phyloP scores from a whole-genome alignment of 2,888 invertebrate species.

The Actias luna region DNA sequence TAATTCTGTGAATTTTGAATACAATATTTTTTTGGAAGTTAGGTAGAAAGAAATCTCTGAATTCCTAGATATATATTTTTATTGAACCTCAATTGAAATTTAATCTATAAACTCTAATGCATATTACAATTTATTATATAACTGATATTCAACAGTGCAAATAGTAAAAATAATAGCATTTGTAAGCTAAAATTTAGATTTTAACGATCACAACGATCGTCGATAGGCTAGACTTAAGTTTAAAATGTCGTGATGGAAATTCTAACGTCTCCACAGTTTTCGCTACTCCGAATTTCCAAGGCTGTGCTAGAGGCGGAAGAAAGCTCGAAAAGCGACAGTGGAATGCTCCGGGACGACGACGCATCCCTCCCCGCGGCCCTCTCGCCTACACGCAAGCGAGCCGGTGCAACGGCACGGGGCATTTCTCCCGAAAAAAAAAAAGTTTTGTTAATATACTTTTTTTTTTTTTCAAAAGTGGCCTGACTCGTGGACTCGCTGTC shows the following conservation, averaged over 20 bases:
- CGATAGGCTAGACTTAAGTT: too few relatives aligned
- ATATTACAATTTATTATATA: too few relatives aligned
- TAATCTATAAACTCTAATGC: too few relatives aligned
- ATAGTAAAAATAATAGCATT: too few relatives aligned
- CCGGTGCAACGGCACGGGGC: conserved; percentile 57
- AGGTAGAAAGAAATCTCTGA: too few relatives aligned
- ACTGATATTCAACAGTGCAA: too few relatives aligned
- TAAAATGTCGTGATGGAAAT: not conserved
- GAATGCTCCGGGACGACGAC: conserved; percentile 59
- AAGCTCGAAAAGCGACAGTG: conserved; percentile 80
- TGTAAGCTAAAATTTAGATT: too few relatives aligned
- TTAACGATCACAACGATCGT: too few relatives aligned
- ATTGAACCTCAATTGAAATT: too few relatives aligned
- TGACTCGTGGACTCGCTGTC: not conserved
- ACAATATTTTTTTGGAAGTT: too few relatives aligned
- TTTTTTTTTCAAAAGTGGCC: conserved; percentile 20
- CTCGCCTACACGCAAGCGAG: conserved; percentile 19
- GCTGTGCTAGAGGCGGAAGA: conserved; percentile 70
- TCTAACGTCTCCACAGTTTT: conserved; percentile 38
- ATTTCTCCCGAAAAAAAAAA: conserved; percentile 40
- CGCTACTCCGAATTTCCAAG: conserved; percentile 69
- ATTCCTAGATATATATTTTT: too few relatives aligned
- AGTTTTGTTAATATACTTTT: conserved; percentile 30
- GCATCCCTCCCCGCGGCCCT: conserved; percentile 39
- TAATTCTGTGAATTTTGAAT: too few relatives aligned